phyloP scores from a whole-genome alignment of 1,140 invertebrate species.

The Triops longicaudatus region DNA sequence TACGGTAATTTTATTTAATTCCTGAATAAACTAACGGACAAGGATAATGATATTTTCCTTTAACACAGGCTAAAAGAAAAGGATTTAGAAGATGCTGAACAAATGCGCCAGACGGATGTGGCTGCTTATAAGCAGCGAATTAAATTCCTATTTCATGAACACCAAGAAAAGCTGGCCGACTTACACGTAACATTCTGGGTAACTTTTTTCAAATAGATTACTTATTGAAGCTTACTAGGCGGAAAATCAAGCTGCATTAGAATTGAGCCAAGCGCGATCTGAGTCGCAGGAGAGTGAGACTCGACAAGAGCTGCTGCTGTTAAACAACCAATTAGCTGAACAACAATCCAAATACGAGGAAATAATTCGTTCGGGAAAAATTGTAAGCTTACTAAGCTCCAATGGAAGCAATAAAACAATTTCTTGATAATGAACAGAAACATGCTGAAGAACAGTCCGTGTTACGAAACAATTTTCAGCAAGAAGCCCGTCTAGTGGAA shows the following conservation, averaged over 20 bases:
- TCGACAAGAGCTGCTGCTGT: conserved; percentile 63
- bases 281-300: conserved; percentile 63
- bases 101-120: conserved; percentile 75
- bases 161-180: conserved; percentile 71
- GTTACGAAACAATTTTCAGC: conserved; percentile 59
- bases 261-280: conserved; percentile 64
- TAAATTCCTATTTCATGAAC: conserved; percentile 84
- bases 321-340: conserved; percentile 64
- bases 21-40: background rate
- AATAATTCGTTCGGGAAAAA: conserved; percentile 52
- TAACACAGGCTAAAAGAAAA: conserved; percentile 66
- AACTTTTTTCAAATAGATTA: background rate
- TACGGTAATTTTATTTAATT: conserved; percentile 43
- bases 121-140: conserved; percentile 87
- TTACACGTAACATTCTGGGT: conserved; percentile 44
- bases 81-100: conserved; percentile 75
- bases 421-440: conserved; percentile 36
- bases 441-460: conserved; percentile 55
- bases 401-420: background rate
- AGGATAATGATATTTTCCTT: background rate
- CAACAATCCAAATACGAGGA: conserved; percentile 57
- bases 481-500: conserved; percentile 65
- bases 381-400: conserved; percentile 41
- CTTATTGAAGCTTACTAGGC: conserved; percentile 39
- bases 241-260: conserved; percentile 63